Conservation (phyloP, 2,888 invertebrate species). For the Ecdyonurus torrentis region DNA sequence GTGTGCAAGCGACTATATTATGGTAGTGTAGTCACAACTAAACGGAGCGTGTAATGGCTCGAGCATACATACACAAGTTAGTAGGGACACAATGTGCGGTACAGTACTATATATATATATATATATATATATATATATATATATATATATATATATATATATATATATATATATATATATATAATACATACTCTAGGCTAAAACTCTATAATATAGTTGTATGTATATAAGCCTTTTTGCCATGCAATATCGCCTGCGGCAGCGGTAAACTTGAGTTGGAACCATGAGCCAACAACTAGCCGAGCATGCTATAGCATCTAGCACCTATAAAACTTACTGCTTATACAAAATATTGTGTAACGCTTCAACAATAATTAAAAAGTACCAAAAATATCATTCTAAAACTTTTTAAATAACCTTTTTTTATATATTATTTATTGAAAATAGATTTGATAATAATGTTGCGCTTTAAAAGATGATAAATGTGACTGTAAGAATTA, state of each 20-base stretch:
- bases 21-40: background rate
- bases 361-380: background rate
- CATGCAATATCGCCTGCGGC: background rate
- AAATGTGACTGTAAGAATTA: no score
- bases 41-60: slow-evolving; percentile 2
- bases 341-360: background rate
- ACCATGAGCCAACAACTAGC: background rate
- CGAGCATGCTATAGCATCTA: background rate
- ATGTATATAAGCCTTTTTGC: no score
- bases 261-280: background rate
- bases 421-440: no score
- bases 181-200: no score
- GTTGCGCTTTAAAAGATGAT: no score
- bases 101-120: no score
- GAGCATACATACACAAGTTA: background rate
- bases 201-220: no score
- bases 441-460: no score
- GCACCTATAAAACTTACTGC: background rate
- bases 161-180: no score
- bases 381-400: background rate
- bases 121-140: no score
- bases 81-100: background rate
- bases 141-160: no score
- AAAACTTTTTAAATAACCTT: background rate
- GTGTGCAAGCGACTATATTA: background rate